Evolutionary conservation across 1,140 invertebrate species (phyloP).

Genomic region (Drosophila auraria): DNA sequence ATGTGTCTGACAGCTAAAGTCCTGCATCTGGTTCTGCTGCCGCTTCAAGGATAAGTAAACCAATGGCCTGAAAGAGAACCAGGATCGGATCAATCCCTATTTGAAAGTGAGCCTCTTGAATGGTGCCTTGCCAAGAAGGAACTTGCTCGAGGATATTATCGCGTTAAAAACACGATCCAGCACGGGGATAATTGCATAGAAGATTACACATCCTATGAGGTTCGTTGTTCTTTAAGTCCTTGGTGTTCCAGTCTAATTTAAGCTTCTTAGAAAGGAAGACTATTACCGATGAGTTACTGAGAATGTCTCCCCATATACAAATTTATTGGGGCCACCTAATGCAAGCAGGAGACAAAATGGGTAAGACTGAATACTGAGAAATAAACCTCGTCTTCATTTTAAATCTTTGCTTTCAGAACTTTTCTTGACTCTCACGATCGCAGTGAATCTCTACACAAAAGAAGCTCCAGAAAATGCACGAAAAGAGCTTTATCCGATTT

Average conservation of each 20-base stretch:
- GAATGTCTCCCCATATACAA: too few species aligned
- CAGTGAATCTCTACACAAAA: too few species aligned
- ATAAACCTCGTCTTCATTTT: too few species aligned
- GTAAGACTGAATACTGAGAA: too few species aligned
- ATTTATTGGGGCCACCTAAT: too few species aligned
- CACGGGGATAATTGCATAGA: neutral
- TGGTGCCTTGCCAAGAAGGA: neutral
- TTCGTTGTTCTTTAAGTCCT: neutral
- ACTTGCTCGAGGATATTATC: neutral
- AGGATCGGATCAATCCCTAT: neutral
- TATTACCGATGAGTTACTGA: too few species aligned
- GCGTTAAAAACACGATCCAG: neutral
- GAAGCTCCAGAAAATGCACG: too few species aligned
- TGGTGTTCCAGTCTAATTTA: neutral
- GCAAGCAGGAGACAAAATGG: too few species aligned
- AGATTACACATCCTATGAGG: neutral
- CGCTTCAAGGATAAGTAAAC: neutral
- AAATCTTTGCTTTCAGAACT: too few species aligned
- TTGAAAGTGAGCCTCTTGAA: neutral
- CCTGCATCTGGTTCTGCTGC: conserved; percentile 6
- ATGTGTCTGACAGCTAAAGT: neutral
- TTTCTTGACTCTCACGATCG: too few species aligned
- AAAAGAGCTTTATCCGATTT: too few species aligned
- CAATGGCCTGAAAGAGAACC: too few species aligned
- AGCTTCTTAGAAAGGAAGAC: neutral